A percentile compares a stretch with the other conserved stretches of the same genome.
phyloP scores from a whole-genome alignment of 2,113 vertebrate genomes.

The Okapia johnstoni region DNA sequence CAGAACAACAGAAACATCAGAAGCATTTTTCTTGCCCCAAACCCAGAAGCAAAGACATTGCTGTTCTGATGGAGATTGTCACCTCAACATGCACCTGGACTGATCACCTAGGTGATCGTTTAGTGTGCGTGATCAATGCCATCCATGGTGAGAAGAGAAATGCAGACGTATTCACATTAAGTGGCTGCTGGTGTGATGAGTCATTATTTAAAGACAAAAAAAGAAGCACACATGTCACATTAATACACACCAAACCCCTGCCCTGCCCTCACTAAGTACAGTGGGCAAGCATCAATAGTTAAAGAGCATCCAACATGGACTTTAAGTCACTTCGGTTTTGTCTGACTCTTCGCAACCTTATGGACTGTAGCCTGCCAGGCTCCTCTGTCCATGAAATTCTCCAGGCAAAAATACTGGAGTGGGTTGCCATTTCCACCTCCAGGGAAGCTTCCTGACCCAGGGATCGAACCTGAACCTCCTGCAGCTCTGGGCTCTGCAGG shows the following conservation, averaged over 20 bases:
- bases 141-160: not conserved
- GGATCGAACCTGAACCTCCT: not conserved
- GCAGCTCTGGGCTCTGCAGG: not conserved
- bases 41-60: not conserved
- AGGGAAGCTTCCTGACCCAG: not conserved
- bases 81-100: fast-evolving
- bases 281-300: not conserved
- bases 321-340: not conserved
- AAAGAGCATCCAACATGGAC: not conserved
- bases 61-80: not conserved
- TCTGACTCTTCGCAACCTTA: not conserved
- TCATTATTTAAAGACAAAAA: not conserved
- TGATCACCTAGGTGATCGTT: fast-evolving
- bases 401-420: not conserved
- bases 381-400: not conserved
- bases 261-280: not conserved
- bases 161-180: not conserved
- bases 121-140: not conserved
- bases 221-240: not conserved
- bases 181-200: not conserved
- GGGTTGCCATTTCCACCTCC: not conserved
- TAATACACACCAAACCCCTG: not conserved
- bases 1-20: not conserved
- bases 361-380: not conserved
- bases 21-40: not conserved